Evolutionary conservation across 2,888 invertebrate genomes (phyloP), one percentile per base, ranked within the genome.

Genomic region (Chydorus sphaericus): DNA sequence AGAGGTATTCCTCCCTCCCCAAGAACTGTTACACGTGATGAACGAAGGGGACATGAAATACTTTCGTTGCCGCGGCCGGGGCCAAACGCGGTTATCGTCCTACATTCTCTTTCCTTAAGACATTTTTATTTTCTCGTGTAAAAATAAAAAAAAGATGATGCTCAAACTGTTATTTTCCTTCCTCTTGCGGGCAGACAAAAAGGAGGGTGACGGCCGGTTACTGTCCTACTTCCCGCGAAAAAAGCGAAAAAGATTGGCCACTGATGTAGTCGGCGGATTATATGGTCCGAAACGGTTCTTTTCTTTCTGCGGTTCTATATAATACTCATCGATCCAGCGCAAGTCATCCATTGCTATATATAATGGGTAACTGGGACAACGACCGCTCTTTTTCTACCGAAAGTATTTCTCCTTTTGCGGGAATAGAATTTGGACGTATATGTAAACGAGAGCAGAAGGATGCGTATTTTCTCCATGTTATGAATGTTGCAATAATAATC

Each of bases 21-120:
- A 50, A 18, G 50, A 50, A 50, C 44, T 44, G 44, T 44, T 44
- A 44, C 30, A 29, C 48, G 20, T 8, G 18, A 3, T 23, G 33
- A 52, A 52, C 36, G 52, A 52, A 52, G 36, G 36, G 23, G 52
- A 52, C 52, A 36, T 52, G 52, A 52, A 52, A 52, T 52, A 52
- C 52, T 52, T 52, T 52, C 52, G 52, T 52, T 52, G 52, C 28
- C 30, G n/a, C n/a, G n/a, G n/a, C 30, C 33, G 23, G 36, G 52
- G 52, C 36, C 52, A 52, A n/a, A 11, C 20, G 33, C 52, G 52
- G 52, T 52, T 36, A 52, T 26, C 36, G 52, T 36, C 52, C 52
- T 36, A 52, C 52, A 20, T 52, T n/a, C 26, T 33, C 8, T 51
- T 51, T 2, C 26, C 3, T 8, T 38, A 7, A 4, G 10, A 3